Evolutionary conservation across 2,113 vertebrate species (phyloP).

Genomic region (Datnioides undecimradiatus): DNA sequence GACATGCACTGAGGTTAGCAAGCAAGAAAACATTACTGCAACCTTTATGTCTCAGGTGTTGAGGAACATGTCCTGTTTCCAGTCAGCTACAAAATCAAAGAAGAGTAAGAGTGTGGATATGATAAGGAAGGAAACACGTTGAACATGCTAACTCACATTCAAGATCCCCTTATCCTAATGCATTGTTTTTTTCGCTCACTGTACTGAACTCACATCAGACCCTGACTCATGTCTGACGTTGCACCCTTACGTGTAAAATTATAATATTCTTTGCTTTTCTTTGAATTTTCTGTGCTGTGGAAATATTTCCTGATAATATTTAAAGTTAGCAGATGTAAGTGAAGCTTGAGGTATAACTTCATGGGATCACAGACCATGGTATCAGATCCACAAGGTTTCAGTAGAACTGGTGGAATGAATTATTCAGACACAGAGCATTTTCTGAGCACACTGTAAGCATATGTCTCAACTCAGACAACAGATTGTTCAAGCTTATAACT

Average conservation of each 20-base stretch:
- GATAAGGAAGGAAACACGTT: too few species aligned
- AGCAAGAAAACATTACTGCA: too few species aligned
- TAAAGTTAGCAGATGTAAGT: constrained; percentile 34
- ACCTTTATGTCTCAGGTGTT: too few species aligned
- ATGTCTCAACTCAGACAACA: constrained; percentile 21
- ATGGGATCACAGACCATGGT: constrained; percentile 23
- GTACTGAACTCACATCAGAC: not conserved
- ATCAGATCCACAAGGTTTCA: constrained; percentile 42
- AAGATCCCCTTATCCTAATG: not conserved
- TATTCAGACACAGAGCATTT: constrained; percentile 48
- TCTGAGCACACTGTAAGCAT: constrained; percentile 22
- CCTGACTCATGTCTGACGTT: too few species aligned
- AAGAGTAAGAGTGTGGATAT: too few species aligned
- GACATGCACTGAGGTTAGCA: not conserved
- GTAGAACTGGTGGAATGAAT: constrained; percentile 38
- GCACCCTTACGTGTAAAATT: too few species aligned
- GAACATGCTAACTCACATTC: too few species aligned
- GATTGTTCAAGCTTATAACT: constrained; percentile 14
- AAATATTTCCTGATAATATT: constrained; percentile 14
- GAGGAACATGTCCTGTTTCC: too few species aligned
- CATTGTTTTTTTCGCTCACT: not conserved
- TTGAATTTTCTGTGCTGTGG: not conserved
- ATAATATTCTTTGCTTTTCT: not conserved
- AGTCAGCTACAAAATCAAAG: too few species aligned
- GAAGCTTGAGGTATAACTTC: constrained; percentile 41